Conservation (phyloP, 1,140 invertebrate species). For the Neodiprion pinetum region DNA sequence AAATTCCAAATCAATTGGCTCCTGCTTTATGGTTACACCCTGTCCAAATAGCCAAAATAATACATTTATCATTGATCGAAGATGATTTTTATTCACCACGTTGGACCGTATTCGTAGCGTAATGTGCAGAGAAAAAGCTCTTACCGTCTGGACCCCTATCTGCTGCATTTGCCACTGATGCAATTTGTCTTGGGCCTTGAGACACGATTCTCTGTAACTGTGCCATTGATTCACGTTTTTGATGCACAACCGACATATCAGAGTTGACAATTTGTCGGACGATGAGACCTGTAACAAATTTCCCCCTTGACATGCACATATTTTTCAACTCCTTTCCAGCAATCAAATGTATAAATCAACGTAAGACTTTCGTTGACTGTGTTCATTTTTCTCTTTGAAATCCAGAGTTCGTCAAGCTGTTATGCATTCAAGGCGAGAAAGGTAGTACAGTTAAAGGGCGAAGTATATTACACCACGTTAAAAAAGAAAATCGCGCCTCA, state of each 20-base stretch:
- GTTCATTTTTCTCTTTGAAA: slow-evolving; percentile 5
- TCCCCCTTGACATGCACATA: background rate
- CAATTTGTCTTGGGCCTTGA: slow-evolving; percentile 56
- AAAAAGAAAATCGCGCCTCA: no score
- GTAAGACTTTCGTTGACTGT: background rate
- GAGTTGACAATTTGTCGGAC: slow-evolving; percentile 52
- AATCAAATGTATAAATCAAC: background rate
- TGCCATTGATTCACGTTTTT: slow-evolving; percentile 58
- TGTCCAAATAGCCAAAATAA: slow-evolving; percentile 13
- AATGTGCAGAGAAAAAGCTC: no score
- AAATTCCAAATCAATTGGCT: slow-evolving; percentile 48
- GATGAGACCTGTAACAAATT: slow-evolving; percentile 44
- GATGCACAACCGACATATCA: slow-evolving; percentile 56
- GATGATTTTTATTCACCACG: background rate
- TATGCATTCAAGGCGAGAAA: no score
- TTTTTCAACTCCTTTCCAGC: slow-evolving; percentile 12
- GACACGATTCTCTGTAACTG: slow-evolving; percentile 54
- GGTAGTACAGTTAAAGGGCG: no score
- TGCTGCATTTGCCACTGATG: slow-evolving; percentile 51
- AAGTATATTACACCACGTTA: no score
- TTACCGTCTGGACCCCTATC: slow-evolving; percentile 7
- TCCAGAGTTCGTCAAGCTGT: background rate
- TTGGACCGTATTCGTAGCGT: background rate
- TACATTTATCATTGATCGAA: background rate
- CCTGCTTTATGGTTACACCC: slow-evolving; percentile 47